phyloP scores from a whole-genome alignment of 2,797 vertebrate genomes.

The Catharus ustulatus region DNA sequence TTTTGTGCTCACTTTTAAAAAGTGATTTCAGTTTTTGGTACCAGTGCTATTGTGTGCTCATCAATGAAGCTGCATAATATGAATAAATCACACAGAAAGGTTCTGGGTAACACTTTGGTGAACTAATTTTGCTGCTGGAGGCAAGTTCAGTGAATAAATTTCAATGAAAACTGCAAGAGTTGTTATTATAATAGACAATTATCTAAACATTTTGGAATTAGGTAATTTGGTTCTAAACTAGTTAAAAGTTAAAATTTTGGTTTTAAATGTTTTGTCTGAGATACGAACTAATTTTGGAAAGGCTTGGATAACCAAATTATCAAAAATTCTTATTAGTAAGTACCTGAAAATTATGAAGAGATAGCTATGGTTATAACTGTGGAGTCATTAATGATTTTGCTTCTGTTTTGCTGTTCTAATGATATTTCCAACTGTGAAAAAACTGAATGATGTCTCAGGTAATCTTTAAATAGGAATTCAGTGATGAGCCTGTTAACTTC shows the following conservation, averaged over 20 bases:
- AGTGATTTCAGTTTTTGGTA: not conserved
- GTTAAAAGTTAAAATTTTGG: not conserved
- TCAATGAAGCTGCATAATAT: not conserved
- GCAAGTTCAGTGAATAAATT: not conserved
- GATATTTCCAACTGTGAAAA: not conserved
- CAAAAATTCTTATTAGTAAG: not conserved
- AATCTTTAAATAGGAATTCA: not conserved
- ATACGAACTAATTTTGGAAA: not conserved
- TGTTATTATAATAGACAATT: not conserved
- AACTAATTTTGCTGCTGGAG: not conserved
- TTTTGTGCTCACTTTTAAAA: not conserved
- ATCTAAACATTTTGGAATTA: not conserved
- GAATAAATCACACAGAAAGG: not conserved
- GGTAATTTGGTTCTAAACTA: not conserved
- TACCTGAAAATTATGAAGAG: not conserved
- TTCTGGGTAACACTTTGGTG: not conserved
- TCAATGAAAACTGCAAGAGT: not conserved
- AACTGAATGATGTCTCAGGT: not conserved
- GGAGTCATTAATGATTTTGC: not conserved
- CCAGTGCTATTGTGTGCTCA: rapidly evolving
- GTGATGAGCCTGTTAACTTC: not conserved
- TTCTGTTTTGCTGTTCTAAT: not conserved
- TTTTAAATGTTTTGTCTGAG: not conserved
- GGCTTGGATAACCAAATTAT: not conserved
- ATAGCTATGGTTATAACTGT: not conserved